Percentiles rank a stretch among this genome's conserved stretches.
These are phyloP conservation scores for Genyomyrus donnyi DNA, from an alignment of 2,113 vertebrate genomes.

Conservation along the genomic window DNA sequence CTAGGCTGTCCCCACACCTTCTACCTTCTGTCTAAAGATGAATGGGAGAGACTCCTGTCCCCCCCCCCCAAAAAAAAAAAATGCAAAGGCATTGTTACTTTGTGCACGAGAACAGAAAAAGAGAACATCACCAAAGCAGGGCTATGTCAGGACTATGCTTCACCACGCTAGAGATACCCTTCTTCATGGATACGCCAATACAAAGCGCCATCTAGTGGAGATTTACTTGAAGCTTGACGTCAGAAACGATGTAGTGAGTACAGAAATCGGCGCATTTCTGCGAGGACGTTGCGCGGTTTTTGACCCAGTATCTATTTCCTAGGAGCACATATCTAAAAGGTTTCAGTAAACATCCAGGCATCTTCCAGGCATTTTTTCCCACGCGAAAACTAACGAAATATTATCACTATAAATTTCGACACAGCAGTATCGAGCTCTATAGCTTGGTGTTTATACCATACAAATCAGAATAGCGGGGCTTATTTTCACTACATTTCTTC, in stretches of 20 bases:
- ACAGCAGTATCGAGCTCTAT: not conserved
- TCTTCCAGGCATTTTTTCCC: not conserved
- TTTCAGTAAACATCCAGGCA: not conserved
- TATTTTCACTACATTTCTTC: not conserved
- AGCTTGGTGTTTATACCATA: not conserved
- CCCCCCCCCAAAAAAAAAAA: not conserved
- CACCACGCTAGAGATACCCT: not conserved
- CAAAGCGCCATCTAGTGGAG: not conserved
- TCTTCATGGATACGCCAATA: not conserved
- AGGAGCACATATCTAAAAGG: not conserved
- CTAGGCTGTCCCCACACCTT: not conserved
- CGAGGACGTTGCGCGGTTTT: not conserved
- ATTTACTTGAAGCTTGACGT: not conserved
- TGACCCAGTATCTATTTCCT: not conserved
- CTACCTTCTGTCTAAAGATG: not conserved
- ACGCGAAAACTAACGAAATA: not conserved
- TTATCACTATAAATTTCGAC: not conserved
- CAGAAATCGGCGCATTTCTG: not conserved
- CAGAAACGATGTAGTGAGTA: not conserved
- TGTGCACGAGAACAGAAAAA: not conserved
- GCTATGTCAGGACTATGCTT: not conserved
- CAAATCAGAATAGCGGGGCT: not conserved
- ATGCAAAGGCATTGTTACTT: not conserved
- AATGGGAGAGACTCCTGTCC: not conserved
- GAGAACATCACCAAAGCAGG: not conserved